Evolutionary conservation across 2,797 vertebrate genomes (phyloP).

Genomic region (Sebastes hubbsi): DNA sequence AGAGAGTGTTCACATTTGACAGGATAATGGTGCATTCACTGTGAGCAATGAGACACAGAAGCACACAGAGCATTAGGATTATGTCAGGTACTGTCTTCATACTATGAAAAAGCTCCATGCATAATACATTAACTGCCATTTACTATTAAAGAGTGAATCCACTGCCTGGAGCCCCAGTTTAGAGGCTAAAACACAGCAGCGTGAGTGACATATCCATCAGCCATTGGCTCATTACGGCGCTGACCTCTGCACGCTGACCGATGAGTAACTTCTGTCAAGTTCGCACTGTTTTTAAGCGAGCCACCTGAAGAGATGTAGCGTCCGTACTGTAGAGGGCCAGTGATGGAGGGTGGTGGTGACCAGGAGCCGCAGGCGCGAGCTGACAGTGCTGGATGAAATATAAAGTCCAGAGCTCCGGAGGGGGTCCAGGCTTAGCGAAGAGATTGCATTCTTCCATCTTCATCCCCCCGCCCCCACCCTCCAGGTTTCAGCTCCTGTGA

Average conservation of each 20-base stretch:
- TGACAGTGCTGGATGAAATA: conserved; percentile 64
- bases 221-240: neutral
- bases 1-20: neutral
- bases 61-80: neutral
- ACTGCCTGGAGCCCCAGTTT: neutral
- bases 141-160: conserved; percentile 3
- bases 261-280: conserved; percentile 19
- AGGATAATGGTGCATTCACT: neutral
- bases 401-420: conserved; percentile 52
- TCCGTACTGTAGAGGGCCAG: neutral
- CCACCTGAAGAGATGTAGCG: conserved; percentile 13
- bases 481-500: conserved; percentile 45
- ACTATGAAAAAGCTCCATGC: neutral
- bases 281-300: neutral
- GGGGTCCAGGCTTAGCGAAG: conserved; percentile 51
- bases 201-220: conserved; percentile 13
- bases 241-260: conserved; percentile 22
- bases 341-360: conserved; percentile 39
- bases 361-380: conserved; percentile 22
- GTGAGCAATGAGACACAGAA: neutral
- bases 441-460: conserved; percentile 74
- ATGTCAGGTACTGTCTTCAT: neutral
- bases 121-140: conserved; percentile 28
- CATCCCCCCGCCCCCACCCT: neutral
- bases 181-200: neutral